Percentiles rank a stretch among this genome's conserved stretches.
These are phyloP conservation scores for Agelas oroides DNA, from an alignment of 37 sponge, comb jelly and placozoan species.

Conservation along the genomic window DNA sequence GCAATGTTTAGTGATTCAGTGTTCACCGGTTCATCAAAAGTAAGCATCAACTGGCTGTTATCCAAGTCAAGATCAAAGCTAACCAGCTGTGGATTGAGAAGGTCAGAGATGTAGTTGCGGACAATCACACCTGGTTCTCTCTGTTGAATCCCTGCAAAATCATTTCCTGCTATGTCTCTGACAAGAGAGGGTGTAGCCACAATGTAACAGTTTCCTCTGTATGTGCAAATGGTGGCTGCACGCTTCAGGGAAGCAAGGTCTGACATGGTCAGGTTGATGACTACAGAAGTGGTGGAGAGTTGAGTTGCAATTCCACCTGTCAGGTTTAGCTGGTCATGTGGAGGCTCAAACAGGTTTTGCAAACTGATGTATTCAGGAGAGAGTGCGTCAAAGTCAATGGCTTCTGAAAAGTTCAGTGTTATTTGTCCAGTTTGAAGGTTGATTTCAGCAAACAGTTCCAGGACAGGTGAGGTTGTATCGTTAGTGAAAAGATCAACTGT, in stretches of 20 bases:
- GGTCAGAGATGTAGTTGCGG: slow-evolving; percentile 65
- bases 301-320: slow-evolving; percentile 63
- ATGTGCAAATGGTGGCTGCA: slow-evolving; percentile 66
- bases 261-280: slow-evolving; percentile 58
- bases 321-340: slow-evolving; percentile 54
- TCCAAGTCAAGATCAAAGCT: slow-evolving; percentile 81
- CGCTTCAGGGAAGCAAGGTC: slow-evolving; percentile 78
- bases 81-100: slow-evolving; percentile 42
- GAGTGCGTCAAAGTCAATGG: slow-evolving; percentile 65
- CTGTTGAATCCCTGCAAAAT: slow-evolving; percentile 49
- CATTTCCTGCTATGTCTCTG: slow-evolving; percentile 72
- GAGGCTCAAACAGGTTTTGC: slow-evolving; percentile 82
- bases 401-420: slow-evolving; percentile 77
- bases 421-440: slow-evolving; percentile 80
- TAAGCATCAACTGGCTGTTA: slow-evolving; percentile 61
- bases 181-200: slow-evolving; percentile 49
- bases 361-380: slow-evolving; percentile 65
- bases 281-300: slow-evolving; percentile 45
- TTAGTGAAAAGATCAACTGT: slow-evolving; percentile 49
- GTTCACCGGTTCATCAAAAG: slow-evolving; percentile 85
- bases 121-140: slow-evolving; percentile 74
- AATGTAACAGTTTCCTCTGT: slow-evolving; percentile 88
- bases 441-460: slow-evolving; percentile 72
- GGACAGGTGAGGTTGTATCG: slow-evolving; percentile 75
- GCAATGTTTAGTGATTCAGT: slow-evolving; percentile 19